A percentile compares a stretch with the other conserved stretches of the same genome.
phyloP scores from a whole-genome alignment of 2,888 invertebrate species.

The Cyrtodaria siliqua region DNA sequence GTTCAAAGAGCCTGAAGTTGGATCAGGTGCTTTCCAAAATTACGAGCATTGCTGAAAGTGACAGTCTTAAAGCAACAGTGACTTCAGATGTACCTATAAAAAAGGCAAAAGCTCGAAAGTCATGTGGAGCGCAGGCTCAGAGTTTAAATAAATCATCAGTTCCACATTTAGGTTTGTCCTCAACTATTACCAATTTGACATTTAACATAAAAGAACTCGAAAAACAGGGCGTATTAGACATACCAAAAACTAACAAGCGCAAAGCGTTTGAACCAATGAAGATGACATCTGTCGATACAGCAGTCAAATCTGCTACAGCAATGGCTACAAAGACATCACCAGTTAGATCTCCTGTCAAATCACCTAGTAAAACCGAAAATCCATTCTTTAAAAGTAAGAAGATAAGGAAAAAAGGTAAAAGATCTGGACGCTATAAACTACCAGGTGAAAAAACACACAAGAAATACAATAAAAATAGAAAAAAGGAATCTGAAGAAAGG shows the following conservation, averaged over 20 bases:
- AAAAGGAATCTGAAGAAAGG: constrained; percentile 51
- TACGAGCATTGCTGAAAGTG: constrained; percentile 46
- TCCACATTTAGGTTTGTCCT: constrained; percentile 30
- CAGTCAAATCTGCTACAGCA: not conserved
- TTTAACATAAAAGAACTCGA: constrained; percentile 67
- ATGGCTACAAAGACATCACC: constrained; percentile 21
- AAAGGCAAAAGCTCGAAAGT: constrained; percentile 57
- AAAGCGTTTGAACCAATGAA: constrained; percentile 64
- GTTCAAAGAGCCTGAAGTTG: constrained; percentile 5
- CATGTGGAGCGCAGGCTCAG: constrained; percentile 27
- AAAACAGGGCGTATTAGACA: constrained; percentile 59
- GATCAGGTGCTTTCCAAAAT: constrained; percentile 56
- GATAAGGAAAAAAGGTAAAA: constrained; percentile 49
- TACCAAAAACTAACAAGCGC: constrained; percentile 57
- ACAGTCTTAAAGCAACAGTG: constrained; percentile 20
- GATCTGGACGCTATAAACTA: constrained; percentile 61
- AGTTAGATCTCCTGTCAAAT: constrained; percentile 41
- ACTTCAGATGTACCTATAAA: constrained; percentile 27
- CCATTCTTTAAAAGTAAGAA: constrained; percentile 46
- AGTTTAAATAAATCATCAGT: constrained; percentile 11
- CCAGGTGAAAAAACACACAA: constrained; percentile 61
- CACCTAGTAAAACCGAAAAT: constrained; percentile 47
- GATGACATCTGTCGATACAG: constrained; percentile 29
- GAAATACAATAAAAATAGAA: constrained; percentile 16
- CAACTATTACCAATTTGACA: constrained; percentile 55